These are phyloP conservation scores for Odontomyia ornata DNA, from an alignment of 2,888 invertebrate species.

Conservation along the genomic window DNA sequence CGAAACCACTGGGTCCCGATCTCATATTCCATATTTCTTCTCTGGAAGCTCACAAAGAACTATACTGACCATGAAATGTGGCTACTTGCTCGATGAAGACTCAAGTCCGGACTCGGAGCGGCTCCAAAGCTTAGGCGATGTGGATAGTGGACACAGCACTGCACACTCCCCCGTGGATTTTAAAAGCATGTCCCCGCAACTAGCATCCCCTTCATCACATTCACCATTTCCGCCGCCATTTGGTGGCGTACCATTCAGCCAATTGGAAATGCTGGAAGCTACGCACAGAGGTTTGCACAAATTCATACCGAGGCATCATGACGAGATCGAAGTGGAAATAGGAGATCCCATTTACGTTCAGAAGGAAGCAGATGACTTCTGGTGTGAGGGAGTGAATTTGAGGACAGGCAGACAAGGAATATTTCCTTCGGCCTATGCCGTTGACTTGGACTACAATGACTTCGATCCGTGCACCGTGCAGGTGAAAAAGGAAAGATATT, in stretches of 20 bases:
- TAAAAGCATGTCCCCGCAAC: slow-evolving; percentile 81
- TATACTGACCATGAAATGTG: slow-evolving; percentile 76
- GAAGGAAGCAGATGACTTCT: slow-evolving; percentile 94
- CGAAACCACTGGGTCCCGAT: slow-evolving; percentile 51
- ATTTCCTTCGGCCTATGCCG: slow-evolving; percentile 96
- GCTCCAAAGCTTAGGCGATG: slow-evolving; percentile 76
- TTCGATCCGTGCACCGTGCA: slow-evolving; percentile 89
- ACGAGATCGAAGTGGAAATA: slow-evolving; percentile 96
- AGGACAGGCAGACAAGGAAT: slow-evolving; percentile 93
- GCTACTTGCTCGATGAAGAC: slow-evolving; percentile 80
- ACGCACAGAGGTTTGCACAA: slow-evolving; percentile 96
- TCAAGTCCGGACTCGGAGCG: slow-evolving; percentile 88
- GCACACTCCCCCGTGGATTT: slow-evolving; percentile 91
- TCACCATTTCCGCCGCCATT: slow-evolving; percentile 73
- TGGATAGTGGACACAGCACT: slow-evolving; percentile 91
- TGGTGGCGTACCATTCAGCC: slow-evolving; percentile 77
- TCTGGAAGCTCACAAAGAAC: slow-evolving; percentile 66
- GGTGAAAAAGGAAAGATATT: slow-evolving; percentile 85
- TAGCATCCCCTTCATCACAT: slow-evolving; percentile 71
- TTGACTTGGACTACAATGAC: slow-evolving; percentile 95
- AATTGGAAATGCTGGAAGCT: slow-evolving; percentile 87
- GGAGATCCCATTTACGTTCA: slow-evolving; percentile 97
- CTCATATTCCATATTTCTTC: slow-evolving; percentile 56
- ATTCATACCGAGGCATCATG: slow-evolving; percentile 93
- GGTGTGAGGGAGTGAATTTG: slow-evolving; percentile 98